Evolutionary conservation across 2,113 vertebrate species (phyloP).

Genomic region (Xiphophorus couchianus): DNA sequence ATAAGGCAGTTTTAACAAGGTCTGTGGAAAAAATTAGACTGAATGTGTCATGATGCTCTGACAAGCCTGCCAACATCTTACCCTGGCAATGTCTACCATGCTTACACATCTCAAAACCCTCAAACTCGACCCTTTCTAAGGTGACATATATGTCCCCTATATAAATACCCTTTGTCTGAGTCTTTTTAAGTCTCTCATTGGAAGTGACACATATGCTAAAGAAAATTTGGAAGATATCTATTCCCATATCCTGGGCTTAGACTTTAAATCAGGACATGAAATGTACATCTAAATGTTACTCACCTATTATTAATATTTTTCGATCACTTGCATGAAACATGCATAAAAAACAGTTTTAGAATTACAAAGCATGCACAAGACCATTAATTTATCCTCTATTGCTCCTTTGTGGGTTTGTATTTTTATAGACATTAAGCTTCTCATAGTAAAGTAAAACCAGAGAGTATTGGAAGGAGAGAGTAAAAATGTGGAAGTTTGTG

Average conservation of each 20-base stretch:
- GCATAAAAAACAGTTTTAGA: neutral
- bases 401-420: no score
- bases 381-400: neutral
- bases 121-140: conserved; percentile 29
- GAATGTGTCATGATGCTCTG: conserved; percentile 47
- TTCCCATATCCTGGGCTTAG: neutral
- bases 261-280: conserved; percentile 8
- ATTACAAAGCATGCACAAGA: conserved; percentile 17
- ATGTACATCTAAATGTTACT: conserved; percentile 23
- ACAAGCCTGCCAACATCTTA: conserved; percentile 45
- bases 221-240: conserved; percentile 10
- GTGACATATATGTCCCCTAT: conserved; percentile 12
- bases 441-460: no score
- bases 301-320: neutral
- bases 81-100: conserved; percentile 33
- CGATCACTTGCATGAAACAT: conserved; percentile 6
- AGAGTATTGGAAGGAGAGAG: no score
- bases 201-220: neutral
- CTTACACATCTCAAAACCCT: conserved; percentile 17
- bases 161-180: conserved; percentile 1
- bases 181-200: conserved; percentile 6
- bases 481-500: no score
- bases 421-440: no score
- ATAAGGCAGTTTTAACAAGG: conserved; percentile 42
- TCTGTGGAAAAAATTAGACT: conserved; percentile 44